phyloP scores from a whole-genome alignment of 2,888 invertebrate genomes.

The Pyrochroa serraticornis region DNA sequence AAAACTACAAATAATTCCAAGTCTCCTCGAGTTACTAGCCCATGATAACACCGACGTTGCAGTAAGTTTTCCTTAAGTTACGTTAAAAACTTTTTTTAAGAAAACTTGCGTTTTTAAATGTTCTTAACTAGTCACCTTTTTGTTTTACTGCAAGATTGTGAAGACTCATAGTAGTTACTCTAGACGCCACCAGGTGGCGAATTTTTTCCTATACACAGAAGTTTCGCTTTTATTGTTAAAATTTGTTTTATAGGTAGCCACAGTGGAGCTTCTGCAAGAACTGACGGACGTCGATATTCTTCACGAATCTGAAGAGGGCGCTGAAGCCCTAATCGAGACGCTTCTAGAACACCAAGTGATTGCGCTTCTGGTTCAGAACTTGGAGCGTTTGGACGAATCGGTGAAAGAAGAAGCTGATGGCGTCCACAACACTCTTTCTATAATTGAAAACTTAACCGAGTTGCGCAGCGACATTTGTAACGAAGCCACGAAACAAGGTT shows the following conservation, averaged over 20 bases:
- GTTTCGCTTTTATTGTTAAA: too few species aligned
- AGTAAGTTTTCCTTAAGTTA: too few species aligned
- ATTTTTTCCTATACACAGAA: too few species aligned
- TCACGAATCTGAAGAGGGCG: conserved; percentile 92
- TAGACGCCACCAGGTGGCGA: too few species aligned
- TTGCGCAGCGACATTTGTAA: conserved; percentile 82
- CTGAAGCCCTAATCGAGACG: conserved; percentile 84
- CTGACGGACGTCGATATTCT: conserved; percentile 95
- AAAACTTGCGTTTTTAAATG: too few species aligned
- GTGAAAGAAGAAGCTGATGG: conserved; percentile 95
- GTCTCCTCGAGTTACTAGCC: conserved; percentile 87
- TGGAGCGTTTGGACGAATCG: conserved; percentile 90
- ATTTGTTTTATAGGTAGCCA: conserved; percentile 51
- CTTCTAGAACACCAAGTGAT: conserved; percentile 85
- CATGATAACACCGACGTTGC: conserved; percentile 95
- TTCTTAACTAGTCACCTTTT: too few species aligned
- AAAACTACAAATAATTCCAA: conserved; percentile 86
- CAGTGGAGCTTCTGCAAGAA: conserved; percentile 73
- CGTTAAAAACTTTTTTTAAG: too few species aligned
- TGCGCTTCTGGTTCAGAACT: conserved; percentile 88
- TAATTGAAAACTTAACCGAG: conserved; percentile 94
- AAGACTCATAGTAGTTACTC: too few species aligned
- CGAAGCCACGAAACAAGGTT: conserved; percentile 89
- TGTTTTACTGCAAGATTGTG: too few species aligned
- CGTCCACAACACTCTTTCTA: conserved; percentile 88